phyloP scores from a whole-genome alignment of 2,113 vertebrate species.

The Epinephelus cyanopodus region DNA sequence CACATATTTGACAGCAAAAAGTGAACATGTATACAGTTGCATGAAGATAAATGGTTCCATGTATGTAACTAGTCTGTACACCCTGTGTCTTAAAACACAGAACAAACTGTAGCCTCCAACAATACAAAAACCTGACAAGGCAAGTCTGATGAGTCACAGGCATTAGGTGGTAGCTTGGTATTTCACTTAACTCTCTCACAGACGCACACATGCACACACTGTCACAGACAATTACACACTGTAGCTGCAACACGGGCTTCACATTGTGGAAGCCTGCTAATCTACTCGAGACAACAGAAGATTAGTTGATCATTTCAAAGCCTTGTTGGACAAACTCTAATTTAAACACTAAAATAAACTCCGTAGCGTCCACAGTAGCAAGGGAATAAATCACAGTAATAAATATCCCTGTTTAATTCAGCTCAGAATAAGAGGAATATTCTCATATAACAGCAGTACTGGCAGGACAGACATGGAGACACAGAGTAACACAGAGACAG shows the following conservation, averaged over 20 bases:
- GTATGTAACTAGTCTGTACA: not conserved
- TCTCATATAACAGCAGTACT: constrained; percentile 3
- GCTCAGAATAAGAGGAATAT: not conserved
- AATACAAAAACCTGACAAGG: constrained; percentile 59
- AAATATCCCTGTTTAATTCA: constrained; percentile 23
- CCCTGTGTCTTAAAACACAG: not conserved
- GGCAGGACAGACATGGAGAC: not conserved
- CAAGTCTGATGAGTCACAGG: constrained; percentile 64
- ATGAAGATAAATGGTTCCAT: not conserved
- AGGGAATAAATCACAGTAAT: constrained; percentile 15
- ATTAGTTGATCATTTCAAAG: constrained; percentile 15
- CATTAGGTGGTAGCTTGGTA: constrained; percentile 13
- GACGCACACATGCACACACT: not conserved
- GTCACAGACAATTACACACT: constrained; percentile 29
- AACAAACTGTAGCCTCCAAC: constrained; percentile 43
- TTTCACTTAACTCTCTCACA: constrained; percentile 26
- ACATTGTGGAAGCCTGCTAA: constrained; percentile 31
- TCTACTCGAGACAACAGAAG: constrained; percentile 32
- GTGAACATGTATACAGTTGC: not conserved
- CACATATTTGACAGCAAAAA: not conserved
- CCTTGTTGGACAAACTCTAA: constrained; percentile 28
- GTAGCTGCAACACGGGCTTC: constrained; percentile 19
- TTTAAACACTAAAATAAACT: constrained; percentile 48
- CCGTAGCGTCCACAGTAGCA: not conserved
- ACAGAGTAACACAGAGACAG: constrained; percentile 36